Conservation (phyloP, 1,140 invertebrate species). For the Drosophila paulistorum region DNA sequence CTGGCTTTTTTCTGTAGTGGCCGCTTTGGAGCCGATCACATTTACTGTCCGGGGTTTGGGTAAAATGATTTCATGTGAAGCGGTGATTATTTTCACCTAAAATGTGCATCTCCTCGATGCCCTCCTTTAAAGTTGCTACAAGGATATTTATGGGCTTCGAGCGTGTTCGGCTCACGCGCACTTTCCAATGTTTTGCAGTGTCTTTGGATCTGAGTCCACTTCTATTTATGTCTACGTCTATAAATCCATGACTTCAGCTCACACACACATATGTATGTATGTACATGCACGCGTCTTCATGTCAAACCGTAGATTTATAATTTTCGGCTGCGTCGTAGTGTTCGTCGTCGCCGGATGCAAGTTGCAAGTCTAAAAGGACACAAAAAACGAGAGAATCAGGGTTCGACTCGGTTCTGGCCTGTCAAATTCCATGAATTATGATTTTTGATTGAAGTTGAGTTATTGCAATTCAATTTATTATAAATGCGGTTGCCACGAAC, state of each 20-base stretch:
- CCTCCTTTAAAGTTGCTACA: slow-evolving; percentile 42
- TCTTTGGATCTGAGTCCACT: slow-evolving; percentile 65
- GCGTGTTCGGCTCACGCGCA: slow-evolving; percentile 70
- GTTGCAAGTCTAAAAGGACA: slow-evolving; percentile 33
- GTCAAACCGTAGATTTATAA: slow-evolving; percentile 81
- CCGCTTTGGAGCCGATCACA: slow-evolving; percentile 56
- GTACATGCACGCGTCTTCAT: slow-evolving; percentile 61
- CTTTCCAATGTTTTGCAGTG: slow-evolving; percentile 61
- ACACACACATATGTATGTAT: slow-evolving; percentile 39
- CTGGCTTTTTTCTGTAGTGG: slow-evolving; percentile 25
- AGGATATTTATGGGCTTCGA: slow-evolving; percentile 79
- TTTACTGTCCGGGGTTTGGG: slow-evolving; percentile 57
- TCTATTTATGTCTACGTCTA: slow-evolving; percentile 81
- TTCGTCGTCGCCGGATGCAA: slow-evolving; percentile 40
- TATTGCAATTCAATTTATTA: slow-evolving; percentile 83
- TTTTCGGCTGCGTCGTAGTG: slow-evolving; percentile 61
- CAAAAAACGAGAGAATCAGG: slow-evolving; percentile 7
- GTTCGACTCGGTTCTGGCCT: slow-evolving; percentile 47
- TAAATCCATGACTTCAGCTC: slow-evolving; percentile 75
- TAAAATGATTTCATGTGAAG: slow-evolving; percentile 82
- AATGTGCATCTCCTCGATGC: slow-evolving; percentile 28
- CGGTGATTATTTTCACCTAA: slow-evolving; percentile 82
- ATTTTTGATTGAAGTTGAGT: slow-evolving; percentile 83
- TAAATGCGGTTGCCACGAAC: slow-evolving; percentile 77
- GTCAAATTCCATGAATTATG: slow-evolving; percentile 80